Evolutionary conservation across 2,113 vertebrate genomes (phyloP).

Genomic region (Puntigrus tetrazona): DNA sequence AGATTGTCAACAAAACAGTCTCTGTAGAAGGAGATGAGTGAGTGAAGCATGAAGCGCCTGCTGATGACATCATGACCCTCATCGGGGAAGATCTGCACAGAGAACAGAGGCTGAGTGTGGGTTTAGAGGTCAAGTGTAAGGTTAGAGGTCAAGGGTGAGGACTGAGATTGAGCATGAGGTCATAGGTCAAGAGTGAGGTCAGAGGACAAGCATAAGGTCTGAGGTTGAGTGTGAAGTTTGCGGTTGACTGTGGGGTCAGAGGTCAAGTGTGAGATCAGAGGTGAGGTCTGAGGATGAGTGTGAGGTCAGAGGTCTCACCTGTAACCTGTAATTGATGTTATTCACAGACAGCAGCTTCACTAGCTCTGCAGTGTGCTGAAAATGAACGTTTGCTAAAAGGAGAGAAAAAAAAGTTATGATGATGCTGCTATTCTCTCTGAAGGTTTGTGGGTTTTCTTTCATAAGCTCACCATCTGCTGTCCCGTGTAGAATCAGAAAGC

Average conservation of each 20-base stretch:
- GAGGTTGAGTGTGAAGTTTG: neutral
- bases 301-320: slow-evolving; percentile 82
- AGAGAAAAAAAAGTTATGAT: neutral
- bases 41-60: slow-evolving; percentile 65
- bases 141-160: neutral
- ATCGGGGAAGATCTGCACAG: slow-evolving; percentile 74
- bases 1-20: slow-evolving; percentile 67
- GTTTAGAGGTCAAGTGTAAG: neutral
- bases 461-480: slow-evolving; percentile 71
- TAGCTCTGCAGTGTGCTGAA: slow-evolving; percentile 95
- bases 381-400: slow-evolving; percentile 90
- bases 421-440: neutral
- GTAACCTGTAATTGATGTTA: slow-evolving; percentile 89
- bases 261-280: neutral
- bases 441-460: neutral
- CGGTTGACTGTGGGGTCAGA: neutral
- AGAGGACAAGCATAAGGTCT: neutral
- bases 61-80: slow-evolving; percentile 72
- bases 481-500: slow-evolving; percentile 70
- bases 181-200: neutral
- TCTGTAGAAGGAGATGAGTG: slow-evolving; percentile 71
- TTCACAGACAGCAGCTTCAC: slow-evolving; percentile 87
- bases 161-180: neutral
- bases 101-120: neutral
- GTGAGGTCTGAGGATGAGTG: neutral